phyloP scores from a whole-genome alignment of 2,888 invertebrate genomes.

The Teleiodes luculella region DNA sequence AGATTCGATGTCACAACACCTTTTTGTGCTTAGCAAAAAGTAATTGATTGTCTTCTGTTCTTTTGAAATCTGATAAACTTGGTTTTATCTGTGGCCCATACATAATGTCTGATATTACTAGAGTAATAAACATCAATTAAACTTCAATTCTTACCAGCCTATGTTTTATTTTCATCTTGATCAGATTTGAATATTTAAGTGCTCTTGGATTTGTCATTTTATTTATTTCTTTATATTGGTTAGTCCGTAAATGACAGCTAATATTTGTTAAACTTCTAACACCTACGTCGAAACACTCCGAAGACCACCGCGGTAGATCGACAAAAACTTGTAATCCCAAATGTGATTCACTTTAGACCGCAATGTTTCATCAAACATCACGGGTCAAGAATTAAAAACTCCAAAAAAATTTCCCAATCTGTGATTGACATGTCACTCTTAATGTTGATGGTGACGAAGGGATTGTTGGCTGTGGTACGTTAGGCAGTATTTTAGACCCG shows the following conservation, averaged over 20 bases:
- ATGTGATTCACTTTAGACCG: constrained; percentile 9
- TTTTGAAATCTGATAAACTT: constrained; percentile 45
- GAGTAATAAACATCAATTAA: background rate
- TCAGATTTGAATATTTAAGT: background rate
- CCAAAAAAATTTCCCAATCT: constrained; percentile 1
- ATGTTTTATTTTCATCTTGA: too few relatives aligned
- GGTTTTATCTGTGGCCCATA: constrained; percentile 9
- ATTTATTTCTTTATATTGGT: background rate
- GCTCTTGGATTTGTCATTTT: background rate
- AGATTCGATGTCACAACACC: constrained; percentile 52
- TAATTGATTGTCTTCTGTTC: constrained; percentile 45
- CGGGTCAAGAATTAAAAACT: background rate
- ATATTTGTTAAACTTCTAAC: constrained; percentile 5
- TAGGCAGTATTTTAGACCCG: constrained; percentile 37
- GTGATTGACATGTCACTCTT: constrained; percentile 1
- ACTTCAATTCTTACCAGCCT: too few relatives aligned
- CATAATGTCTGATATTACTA: background rate
- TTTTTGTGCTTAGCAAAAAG: constrained; percentile 47
- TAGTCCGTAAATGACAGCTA: constrained; percentile 1
- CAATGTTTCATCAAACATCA: constrained; percentile 5
- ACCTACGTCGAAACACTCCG: constrained; percentile 7
- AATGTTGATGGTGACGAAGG: background rate
- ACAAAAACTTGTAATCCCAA: constrained; percentile 11
- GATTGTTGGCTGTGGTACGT: background rate
- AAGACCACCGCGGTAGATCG: constrained; percentile 7